These are phyloP conservation scores for Panulirus ornatus DNA, from an alignment of 1,140 invertebrate genomes.

Conservation along the genomic window DNA sequence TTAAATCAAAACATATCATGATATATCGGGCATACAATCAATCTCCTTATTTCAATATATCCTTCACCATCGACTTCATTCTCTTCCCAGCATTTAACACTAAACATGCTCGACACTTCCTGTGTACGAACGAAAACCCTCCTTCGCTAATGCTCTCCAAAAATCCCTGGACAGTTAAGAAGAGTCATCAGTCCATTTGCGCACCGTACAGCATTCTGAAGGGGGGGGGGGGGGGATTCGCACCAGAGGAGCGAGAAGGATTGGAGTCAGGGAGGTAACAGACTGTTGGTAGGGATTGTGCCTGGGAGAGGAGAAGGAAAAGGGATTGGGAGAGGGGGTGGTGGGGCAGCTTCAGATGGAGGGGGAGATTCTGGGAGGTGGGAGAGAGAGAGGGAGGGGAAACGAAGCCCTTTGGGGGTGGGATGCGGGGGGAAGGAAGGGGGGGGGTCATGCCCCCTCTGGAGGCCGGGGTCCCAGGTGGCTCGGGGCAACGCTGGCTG, in stretches of 20 bases:
- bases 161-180: no score
- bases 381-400: not conserved
- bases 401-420: not conserved
- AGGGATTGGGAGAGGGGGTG: not conserved
- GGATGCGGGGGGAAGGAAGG: not conserved
- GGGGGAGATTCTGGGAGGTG: not conserved
- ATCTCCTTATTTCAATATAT: no score
- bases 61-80: no score
- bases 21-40: no score
- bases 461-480: not conserved
- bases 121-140: no score
- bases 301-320: not conserved
- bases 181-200: no score
- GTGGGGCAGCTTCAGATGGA: not conserved
- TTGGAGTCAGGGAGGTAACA: not conserved
- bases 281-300: not conserved
- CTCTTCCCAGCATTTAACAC: no score
- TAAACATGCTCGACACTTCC: no score
- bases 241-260: not conserved
- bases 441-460: not conserved
- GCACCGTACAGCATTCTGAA: no score
- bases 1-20: no score
- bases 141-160: no score
- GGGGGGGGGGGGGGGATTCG: not conserved
- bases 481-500: slow-evolving; percentile 17